A percentile compares a stretch with the other conserved stretches of the same genome.
Conservation (phyloP, 2,113 vertebrate species). For the Prochilodus magdalenae region DNA sequence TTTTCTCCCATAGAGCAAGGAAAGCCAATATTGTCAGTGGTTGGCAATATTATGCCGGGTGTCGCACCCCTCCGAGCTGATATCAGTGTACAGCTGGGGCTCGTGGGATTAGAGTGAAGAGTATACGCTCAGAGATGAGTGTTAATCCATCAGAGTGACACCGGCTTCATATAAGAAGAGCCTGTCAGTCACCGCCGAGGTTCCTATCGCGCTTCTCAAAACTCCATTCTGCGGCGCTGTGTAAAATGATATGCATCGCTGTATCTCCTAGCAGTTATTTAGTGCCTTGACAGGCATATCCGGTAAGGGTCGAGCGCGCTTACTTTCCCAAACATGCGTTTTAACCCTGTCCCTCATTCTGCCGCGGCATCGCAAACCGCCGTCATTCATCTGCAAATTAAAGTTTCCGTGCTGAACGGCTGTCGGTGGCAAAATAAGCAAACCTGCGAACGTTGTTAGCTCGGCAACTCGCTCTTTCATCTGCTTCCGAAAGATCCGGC, state of each 20-base stretch:
- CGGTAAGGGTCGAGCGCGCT: neutral
- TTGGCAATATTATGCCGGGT: neutral
- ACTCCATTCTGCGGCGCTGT: neutral
- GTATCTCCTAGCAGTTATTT: neutral
- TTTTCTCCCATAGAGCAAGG: neutral
- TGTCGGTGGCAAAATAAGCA: neutral
- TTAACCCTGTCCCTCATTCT: neutral
- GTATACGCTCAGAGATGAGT: neutral
- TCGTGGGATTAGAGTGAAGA: neutral
- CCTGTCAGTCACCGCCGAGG: neutral
- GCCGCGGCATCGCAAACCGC: neutral
- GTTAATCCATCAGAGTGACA: constrained; percentile 33
- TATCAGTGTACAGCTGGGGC: neutral
- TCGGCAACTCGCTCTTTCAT: neutral
- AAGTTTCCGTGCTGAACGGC: neutral
- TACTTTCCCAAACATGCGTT: neutral
- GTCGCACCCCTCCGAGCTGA: neutral
- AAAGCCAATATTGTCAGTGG: constrained; percentile 2
- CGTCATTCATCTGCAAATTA: neutral
- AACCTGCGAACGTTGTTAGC: neutral
- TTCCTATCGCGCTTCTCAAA: neutral
- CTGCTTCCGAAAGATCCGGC: neutral
- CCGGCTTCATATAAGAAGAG: neutral
- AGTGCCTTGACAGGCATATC: neutral
- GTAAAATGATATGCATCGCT: neutral